A percentile compares a stretch with the other conserved stretches of the same genome.
phyloP scores from a whole-genome alignment of 2,888 invertebrate genomes.

The Conus canariensis region DNA sequence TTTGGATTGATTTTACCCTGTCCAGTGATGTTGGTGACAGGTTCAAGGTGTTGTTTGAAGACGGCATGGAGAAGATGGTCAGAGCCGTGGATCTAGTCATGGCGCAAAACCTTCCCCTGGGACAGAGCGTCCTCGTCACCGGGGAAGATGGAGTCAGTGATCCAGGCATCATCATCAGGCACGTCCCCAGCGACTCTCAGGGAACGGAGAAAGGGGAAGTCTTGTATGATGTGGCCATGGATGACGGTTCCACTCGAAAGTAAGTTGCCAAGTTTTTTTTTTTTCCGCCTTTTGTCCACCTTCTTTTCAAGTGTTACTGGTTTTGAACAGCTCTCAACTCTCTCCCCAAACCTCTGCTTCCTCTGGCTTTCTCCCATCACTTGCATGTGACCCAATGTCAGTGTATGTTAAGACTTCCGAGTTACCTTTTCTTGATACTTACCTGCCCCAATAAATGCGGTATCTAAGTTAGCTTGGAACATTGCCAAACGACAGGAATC shows the following conservation, averaged over 20 bases:
- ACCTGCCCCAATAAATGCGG: no score
- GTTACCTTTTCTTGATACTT: no score
- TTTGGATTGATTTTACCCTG: no score
- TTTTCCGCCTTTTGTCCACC: neutral
- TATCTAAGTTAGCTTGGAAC: no score
- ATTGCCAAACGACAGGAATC: no score
- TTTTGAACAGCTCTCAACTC: no score
- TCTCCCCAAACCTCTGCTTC: no score
- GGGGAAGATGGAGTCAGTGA: constrained; percentile 64
- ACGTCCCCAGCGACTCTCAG: constrained; percentile 34
- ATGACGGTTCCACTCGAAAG: constrained; percentile 60
- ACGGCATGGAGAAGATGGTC: constrained; percentile 64
- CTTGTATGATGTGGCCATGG: constrained; percentile 64
- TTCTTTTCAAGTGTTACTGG: neutral
- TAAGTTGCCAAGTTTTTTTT: constrained; percentile 45
- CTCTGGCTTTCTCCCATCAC: no score
- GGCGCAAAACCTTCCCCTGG: constrained; percentile 63
- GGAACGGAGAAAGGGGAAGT: constrained; percentile 27
- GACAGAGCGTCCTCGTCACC: constrained; percentile 71
- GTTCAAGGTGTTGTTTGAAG: constrained; percentile 65
- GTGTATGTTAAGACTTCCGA: no score
- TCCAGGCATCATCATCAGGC: constrained; percentile 62
- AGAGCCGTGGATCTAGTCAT: constrained; percentile 62
- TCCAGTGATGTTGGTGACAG: neutral
- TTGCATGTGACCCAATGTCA: no score